phyloP scores from a whole-genome alignment of 2,888 invertebrate species.

The Morpho deidamia region DNA sequence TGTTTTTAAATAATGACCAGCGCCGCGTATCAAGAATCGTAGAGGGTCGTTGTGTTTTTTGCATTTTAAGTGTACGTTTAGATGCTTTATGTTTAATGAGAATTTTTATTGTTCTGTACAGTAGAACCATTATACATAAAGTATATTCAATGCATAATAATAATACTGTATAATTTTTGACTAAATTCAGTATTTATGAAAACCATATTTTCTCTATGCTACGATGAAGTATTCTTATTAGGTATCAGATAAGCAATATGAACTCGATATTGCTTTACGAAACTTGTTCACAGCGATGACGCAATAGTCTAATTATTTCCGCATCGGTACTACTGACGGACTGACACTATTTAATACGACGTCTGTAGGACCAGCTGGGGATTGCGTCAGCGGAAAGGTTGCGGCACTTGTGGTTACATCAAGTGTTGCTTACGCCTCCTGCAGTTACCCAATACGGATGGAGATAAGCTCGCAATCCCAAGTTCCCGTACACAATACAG shows the following conservation, averaged over 20 bases:
- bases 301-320: slow-evolving; percentile 63
- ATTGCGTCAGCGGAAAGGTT: slow-evolving; percentile 72
- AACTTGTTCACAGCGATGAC: slow-evolving; percentile 36
- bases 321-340: slow-evolving; percentile 52
- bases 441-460: slow-evolving; percentile 51
- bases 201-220: slow-evolving; percentile 1
- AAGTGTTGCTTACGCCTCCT: slow-evolving; percentile 50
- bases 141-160: not conserved
- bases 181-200: not conserved
- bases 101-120: slow-evolving; percentile 6
- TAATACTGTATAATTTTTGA: not conserved
- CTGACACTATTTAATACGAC: slow-evolving; percentile 55
- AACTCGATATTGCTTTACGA: slow-evolving; percentile 27
- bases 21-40: slow-evolving; percentile 50
- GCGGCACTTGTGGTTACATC: slow-evolving; percentile 64
- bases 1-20: slow-evolving; percentile 66
- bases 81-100: slow-evolving; percentile 3
- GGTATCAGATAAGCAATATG: slow-evolving; percentile 11
- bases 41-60: slow-evolving; percentile 36
- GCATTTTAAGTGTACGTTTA: slow-evolving; percentile 41
- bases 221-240: no score
- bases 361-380: slow-evolving; percentile 43
- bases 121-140: not conserved
- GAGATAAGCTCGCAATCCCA: slow-evolving; percentile 36
- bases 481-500: slow-evolving; percentile 32